Evolutionary conservation across 2,113 vertebrate genomes (phyloP).

Genomic region (Dasypus novemcinctus): DNA sequence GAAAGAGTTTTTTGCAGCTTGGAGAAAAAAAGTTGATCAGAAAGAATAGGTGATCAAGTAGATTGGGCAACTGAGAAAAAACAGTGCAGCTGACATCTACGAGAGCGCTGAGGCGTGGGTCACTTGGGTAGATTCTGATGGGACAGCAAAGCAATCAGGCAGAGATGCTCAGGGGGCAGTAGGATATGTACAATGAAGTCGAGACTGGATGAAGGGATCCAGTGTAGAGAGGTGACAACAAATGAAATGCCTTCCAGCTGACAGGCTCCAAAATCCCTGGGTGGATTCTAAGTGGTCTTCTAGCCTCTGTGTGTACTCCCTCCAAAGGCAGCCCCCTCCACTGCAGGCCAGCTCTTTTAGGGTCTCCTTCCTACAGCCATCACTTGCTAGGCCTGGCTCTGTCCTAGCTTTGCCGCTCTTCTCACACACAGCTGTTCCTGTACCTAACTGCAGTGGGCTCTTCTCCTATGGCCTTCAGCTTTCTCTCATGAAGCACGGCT

Average conservation of each 20-base stretch:
- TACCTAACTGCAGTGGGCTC: neutral
- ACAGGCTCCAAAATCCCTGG: neutral
- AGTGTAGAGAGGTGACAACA: neutral
- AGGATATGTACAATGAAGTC: neutral
- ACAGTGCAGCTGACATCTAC: neutral
- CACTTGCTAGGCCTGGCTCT: neutral
- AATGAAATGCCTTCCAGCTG: neutral
- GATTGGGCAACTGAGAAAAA: neutral
- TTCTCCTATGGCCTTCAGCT: neutral
- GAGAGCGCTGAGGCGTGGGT: neutral
- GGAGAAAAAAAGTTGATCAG: neutral
- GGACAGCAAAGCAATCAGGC: neutral
- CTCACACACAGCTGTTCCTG: neutral
- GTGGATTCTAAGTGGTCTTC: neutral
- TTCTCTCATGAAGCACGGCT: neutral
- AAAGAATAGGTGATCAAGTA: neutral
- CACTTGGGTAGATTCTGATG: neutral
- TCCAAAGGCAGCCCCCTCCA: neutral
- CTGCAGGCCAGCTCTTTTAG: neutral
- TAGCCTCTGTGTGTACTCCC: neutral
- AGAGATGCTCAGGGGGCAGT: neutral
- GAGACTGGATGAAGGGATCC: neutral
- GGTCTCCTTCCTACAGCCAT: neutral
- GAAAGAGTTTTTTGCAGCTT: neutral
- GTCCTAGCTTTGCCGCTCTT: neutral